Conservation (phyloP, 2,888 invertebrate species). For the Therioaphis trifolii region DNA sequence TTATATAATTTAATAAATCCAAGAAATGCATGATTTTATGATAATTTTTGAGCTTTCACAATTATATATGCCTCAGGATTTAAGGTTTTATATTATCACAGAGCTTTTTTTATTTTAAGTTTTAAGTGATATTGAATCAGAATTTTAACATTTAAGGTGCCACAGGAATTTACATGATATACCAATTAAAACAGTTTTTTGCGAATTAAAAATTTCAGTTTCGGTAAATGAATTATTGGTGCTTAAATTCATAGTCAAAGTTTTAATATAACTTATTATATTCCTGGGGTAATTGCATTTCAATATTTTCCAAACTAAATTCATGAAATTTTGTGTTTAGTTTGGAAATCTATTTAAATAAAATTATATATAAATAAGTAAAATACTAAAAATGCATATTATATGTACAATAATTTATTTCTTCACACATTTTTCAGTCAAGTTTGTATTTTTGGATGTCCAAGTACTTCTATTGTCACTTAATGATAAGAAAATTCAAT, state of each 20-base stretch:
- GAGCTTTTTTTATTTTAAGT: constrained; percentile 20
- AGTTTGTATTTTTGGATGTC: neutral
- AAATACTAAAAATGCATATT: too few relatives aligned
- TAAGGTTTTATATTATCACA: constrained; percentile 16
- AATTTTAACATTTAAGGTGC: neutral
- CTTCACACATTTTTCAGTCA: neutral
- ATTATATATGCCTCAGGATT: neutral
- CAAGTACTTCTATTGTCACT: neutral
- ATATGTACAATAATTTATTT: neutral
- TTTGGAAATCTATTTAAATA: too few relatives aligned
- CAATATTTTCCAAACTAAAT: neutral
- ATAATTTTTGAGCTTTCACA: constrained; percentile 42
- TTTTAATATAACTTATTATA: neutral
- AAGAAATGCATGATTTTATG: constrained; percentile 29
- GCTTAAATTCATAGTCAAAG: constrained; percentile 6
- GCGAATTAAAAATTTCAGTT: neutral
- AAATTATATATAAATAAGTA: too few relatives aligned
- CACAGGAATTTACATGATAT: neutral
- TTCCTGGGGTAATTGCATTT: neutral
- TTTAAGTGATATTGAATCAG: constrained; percentile 10
- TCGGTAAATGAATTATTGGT: constrained; percentile 27
- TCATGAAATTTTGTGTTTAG: too few relatives aligned
- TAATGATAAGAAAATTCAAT: neutral
- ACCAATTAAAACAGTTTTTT: constrained; percentile 9
- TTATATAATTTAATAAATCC: constrained; percentile 16